Conservation (phyloP, 2,113 vertebrate species). For the Megaleporinus macrocephalus region DNA sequence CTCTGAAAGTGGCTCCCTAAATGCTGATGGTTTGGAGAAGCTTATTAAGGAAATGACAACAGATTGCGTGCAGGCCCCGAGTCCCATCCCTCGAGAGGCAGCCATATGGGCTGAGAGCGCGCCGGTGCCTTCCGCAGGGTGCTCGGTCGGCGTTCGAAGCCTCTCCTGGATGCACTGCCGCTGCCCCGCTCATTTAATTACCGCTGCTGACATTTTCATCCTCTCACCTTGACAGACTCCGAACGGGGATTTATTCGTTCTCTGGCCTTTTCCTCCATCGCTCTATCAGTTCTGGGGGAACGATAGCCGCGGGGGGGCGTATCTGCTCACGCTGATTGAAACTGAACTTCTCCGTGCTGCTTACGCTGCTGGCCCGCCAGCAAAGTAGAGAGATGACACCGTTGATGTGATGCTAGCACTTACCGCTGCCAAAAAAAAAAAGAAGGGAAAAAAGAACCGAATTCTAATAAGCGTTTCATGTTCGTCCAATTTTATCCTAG, state of each 20-base stretch:
- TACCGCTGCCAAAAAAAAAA: too few relatives aligned
- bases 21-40: conserved; percentile 5
- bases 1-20: neutral
- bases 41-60: conserved; percentile 33
- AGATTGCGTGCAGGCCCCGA: conserved; percentile 3
- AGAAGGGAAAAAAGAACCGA: neutral
- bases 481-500: neutral
- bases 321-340: neutral
- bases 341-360: neutral
- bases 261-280: neutral
- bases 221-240: conserved; percentile 30
- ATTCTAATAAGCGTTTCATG: neutral
- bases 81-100: conserved; percentile 6
- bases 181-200: conserved; percentile 25
- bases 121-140: neutral
- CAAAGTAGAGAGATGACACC: neutral
- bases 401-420: neutral
- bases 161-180: neutral
- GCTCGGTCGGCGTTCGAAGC: neutral
- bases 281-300: neutral
- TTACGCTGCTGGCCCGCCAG: neutral
- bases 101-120: neutral
- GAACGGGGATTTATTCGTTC: conserved; percentile 15
- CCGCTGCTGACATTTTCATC: conserved; percentile 60
- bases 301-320: neutral